These are phyloP conservation scores for Melieria omissa DNA, from an alignment of 2,888 invertebrate species.

Conservation along the genomic window DNA sequence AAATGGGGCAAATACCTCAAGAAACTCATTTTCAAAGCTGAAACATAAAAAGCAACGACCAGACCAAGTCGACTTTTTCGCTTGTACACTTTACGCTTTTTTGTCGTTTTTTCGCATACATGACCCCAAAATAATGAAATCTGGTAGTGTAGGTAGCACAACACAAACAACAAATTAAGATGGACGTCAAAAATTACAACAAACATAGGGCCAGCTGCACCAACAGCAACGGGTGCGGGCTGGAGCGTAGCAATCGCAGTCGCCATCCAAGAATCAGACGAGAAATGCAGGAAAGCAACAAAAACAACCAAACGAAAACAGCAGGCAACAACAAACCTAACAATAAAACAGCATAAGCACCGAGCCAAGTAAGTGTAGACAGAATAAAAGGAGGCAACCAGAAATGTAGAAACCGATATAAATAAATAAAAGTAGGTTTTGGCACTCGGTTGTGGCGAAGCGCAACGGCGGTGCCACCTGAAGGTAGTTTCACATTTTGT, in stretches of 20 bases:
- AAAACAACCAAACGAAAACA: neutral
- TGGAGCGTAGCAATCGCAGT: too few relatives aligned
- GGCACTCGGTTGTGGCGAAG: too few relatives aligned
- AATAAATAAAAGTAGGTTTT: too few relatives aligned
- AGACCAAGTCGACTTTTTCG: too few relatives aligned
- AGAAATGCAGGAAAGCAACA: neutral
- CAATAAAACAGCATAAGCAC: too few relatives aligned
- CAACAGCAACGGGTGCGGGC: too few relatives aligned
- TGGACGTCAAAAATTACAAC: neutral
- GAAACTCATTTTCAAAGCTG: neutral
- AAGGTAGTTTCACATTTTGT: too few relatives aligned
- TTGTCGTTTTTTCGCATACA: neutral
- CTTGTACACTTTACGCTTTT: neutral
- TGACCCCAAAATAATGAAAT: conserved; percentile 1
- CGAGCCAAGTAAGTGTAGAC: too few relatives aligned
- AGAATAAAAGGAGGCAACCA: too few relatives aligned
- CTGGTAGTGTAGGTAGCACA: neutral
- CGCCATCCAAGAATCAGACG: neutral
- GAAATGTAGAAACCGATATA: too few relatives aligned
- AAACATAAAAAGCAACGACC: neutral
- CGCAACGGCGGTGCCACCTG: too few relatives aligned
- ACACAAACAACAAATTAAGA: neutral
- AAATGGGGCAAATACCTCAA: neutral
- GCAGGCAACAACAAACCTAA: neutral
- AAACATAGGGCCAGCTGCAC: too few relatives aligned